Percentiles rank a stretch among this genome's conserved stretches.
Conservation (phyloP, 2,797 vertebrate genomes). For the Galaxias olidus region DNA sequence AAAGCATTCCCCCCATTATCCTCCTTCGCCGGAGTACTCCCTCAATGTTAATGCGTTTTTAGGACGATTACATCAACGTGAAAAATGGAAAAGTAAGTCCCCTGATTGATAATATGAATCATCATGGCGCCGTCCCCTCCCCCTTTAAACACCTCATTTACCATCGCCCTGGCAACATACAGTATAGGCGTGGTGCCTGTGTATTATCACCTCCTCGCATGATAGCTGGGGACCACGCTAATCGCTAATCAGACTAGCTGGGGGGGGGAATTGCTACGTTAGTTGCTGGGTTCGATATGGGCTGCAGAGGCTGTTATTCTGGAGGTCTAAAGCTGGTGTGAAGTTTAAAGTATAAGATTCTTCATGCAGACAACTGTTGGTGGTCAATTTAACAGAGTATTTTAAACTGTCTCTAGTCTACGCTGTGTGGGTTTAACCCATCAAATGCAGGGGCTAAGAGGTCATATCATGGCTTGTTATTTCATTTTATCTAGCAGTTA, state of each 20-base stretch:
- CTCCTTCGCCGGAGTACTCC: conserved; percentile 54
- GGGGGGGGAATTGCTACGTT: conserved; percentile 43
- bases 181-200: conserved; percentile 3
- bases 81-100: conserved; percentile 72
- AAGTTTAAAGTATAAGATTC: conserved; percentile 37
- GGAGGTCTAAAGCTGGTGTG: too few species aligned
- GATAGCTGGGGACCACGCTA: conserved; percentile 18
- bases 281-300: conserved; percentile 30
- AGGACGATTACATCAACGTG: conserved; percentile 74
- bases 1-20: conserved; percentile 71
- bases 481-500: background rate
- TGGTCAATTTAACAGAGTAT: conserved; percentile 25
- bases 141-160: conserved; percentile 65
- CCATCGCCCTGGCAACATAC: conserved; percentile 43
- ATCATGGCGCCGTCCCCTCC: conserved; percentile 46
- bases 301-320: too few species aligned
- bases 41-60: conserved; percentile 77
- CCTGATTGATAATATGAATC: conserved; percentile 73
- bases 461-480: background rate
- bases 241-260: conserved; percentile 33
- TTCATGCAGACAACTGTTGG: conserved; percentile 46
- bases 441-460: background rate
- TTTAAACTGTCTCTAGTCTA: conserved; percentile 27
- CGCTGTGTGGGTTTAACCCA: conserved; percentile 17
- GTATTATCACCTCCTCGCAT: conserved; percentile 46